A percentile compares a stretch with the other conserved stretches of the same genome.
Evolutionary conservation across 2,113 vertebrate genomes (phyloP).

Genomic region (Balaenoptera acutorostrata): DNA sequence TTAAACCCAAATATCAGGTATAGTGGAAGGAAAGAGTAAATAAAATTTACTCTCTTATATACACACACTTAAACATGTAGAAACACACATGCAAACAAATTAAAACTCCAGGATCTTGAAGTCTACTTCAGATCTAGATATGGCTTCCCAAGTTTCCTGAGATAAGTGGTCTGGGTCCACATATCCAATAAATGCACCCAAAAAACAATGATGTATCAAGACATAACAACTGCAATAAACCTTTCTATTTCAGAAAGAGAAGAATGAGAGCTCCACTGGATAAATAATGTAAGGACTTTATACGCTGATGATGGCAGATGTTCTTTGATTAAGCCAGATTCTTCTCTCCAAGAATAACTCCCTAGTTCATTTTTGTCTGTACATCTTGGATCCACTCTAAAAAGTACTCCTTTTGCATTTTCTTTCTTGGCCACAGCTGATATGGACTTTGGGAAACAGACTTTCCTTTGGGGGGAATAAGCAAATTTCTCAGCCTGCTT

Average conservation of each 20-base stretch:
- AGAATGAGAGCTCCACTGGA: not conserved
- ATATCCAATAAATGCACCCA: not conserved
- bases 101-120: not conserved
- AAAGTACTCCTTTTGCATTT: not conserved
- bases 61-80: not conserved
- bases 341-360: not conserved
- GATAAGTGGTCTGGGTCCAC: not conserved
- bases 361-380: not conserved
- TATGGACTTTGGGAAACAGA: not conserved
- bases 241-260: not conserved
- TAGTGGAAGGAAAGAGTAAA: not conserved
- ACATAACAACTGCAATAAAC: not conserved
- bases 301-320: not conserved
- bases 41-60: not conserved
- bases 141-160: not conserved
- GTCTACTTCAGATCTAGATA: not conserved
- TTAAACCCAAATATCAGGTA: not conserved
- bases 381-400: not conserved
- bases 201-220: not conserved
- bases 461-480: not conserved
- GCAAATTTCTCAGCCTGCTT: not conserved
- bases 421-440: not conserved
- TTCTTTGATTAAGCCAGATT: not conserved
- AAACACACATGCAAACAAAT: not conserved
- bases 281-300: not conserved